A percentile compares a stretch with the other conserved stretches of the same genome.
Conservation (phyloP, 2,888 invertebrate genomes). For the Thera obeliscata region DNA sequence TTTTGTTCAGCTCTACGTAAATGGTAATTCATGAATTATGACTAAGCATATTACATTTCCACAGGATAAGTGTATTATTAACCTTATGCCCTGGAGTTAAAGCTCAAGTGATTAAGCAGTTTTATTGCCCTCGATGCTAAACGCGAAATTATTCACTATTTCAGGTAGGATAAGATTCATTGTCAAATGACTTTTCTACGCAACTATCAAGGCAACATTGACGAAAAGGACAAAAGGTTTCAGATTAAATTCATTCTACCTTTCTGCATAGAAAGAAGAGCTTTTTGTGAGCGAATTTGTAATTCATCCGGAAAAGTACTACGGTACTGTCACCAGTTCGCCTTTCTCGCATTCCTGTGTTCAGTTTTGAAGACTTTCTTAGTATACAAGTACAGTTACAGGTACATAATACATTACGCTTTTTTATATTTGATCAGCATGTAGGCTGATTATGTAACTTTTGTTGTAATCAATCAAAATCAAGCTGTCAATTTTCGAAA, state of each 20-base stretch:
- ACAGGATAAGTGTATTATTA: slow-evolving; percentile 3
- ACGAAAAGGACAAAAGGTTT: slow-evolving; percentile 18
- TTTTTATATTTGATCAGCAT: too few relatives aligned
- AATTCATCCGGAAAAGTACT: not conserved
- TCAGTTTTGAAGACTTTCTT: too few relatives aligned
- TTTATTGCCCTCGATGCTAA: slow-evolving; percentile 16
- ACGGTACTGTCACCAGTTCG: not conserved
- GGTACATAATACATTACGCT: too few relatives aligned
- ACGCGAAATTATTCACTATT: slow-evolving; percentile 21
- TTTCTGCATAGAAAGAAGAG: not conserved
- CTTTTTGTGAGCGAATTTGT: too few relatives aligned
- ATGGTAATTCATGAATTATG: slow-evolving; percentile 35
- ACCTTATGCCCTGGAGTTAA: slow-evolving; percentile 17
- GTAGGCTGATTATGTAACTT: too few relatives aligned
- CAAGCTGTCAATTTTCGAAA: too few relatives aligned
- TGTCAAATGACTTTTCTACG: slow-evolving; percentile 14
- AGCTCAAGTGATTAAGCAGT: slow-evolving; percentile 21
- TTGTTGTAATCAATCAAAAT: too few relatives aligned
- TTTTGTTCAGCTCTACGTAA: not conserved
- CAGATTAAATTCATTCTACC: slow-evolving; percentile 1
- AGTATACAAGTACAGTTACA: too few relatives aligned
- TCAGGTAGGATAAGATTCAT: slow-evolving; percentile 15
- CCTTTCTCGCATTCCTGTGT: too few relatives aligned
- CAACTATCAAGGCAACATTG: slow-evolving; percentile 15
- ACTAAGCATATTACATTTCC: slow-evolving; percentile 55